Evolutionary conservation across 2,888 invertebrate genomes (phyloP), one percentile per base, ranked within the genome.

Genomic region (Nomada fucata): DNA sequence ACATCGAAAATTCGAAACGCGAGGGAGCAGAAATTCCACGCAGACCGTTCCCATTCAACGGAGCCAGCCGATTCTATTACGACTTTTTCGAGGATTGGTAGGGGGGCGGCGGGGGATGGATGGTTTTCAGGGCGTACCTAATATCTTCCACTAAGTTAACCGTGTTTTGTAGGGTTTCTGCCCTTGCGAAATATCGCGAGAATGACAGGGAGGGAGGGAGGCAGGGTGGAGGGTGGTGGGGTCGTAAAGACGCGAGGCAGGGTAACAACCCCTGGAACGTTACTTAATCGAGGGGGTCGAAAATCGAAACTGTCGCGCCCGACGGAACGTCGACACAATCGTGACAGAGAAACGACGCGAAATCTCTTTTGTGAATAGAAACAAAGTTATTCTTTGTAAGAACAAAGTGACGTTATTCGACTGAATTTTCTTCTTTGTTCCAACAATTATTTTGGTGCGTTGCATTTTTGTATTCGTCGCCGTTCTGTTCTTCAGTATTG

Each of bases 131-230:
- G 77, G 82, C 47, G 81, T 89, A 88, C 83, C 86, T 87, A 90
- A 89, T 91, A 89, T 89, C 87, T 90, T 89, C 85, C 87, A 83
- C 77, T 89, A 88, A 87, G 87, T 90, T 91, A 89, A 89, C 85
- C 86, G 80, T 89, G 86, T 89, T 90, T 90, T 85, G 84, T 78
- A 73, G 77, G 59, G 79, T 82, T 82, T 77, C 77, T 69, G 68
- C 84, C 53, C 76, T 72, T 65, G 15, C 60, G 80, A 81, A 78
- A 84, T 83, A 79, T 64, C 73, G 70, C 63, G 68, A 76, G 53
- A 82, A 75, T 26, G 53, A 74, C 60, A 23, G 57, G 57, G 75
- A 63, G 71, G 69, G 63, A 60, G 36, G 36, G 7, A 2, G 52
- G 18, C n/a, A 18, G n/a, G n/a, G n/a, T n/a, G n/a, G n/a, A n/a